Evolutionary conservation across 2,888 invertebrate genomes (phyloP).

Genomic region (Luperina testacea): DNA sequence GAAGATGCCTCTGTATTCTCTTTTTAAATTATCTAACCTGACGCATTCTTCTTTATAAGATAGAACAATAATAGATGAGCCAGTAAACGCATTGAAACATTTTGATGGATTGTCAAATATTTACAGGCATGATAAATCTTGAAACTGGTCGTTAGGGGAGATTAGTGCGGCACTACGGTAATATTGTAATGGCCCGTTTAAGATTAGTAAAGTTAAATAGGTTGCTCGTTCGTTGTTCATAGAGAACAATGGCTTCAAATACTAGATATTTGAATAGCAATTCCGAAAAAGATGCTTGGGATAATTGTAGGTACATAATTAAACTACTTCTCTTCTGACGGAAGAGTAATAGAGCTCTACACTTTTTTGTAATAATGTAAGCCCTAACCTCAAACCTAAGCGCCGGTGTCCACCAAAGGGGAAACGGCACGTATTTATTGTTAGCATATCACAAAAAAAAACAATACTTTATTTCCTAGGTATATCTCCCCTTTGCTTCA

Average conservation of each 20-base stretch:
- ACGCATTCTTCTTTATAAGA: background rate
- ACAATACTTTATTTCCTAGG: background rate
- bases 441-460: background rate
- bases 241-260: constrained; percentile 9
- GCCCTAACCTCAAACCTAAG: too few relatives aligned
- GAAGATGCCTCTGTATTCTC: too few relatives aligned
- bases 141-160: constrained; percentile 41
- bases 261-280: background rate
- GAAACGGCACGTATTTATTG: background rate
- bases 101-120: constrained; percentile 46
- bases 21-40: background rate
- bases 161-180: constrained; percentile 35
- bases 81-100: constrained; percentile 46
- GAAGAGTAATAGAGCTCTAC: background rate
- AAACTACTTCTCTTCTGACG: background rate
- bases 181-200: constrained; percentile 55
- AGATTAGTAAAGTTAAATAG: constrained; percentile 56
- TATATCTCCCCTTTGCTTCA: background rate
- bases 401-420: background rate
- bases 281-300: background rate
- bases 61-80: constrained; percentile 18
- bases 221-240: constrained; percentile 34
- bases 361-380: background rate
- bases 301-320: background rate
- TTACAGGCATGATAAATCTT: constrained; percentile 51